Evolutionary conservation across 2,888 invertebrate genomes (phyloP).

Genomic region (Sicus ferrugineus): DNA sequence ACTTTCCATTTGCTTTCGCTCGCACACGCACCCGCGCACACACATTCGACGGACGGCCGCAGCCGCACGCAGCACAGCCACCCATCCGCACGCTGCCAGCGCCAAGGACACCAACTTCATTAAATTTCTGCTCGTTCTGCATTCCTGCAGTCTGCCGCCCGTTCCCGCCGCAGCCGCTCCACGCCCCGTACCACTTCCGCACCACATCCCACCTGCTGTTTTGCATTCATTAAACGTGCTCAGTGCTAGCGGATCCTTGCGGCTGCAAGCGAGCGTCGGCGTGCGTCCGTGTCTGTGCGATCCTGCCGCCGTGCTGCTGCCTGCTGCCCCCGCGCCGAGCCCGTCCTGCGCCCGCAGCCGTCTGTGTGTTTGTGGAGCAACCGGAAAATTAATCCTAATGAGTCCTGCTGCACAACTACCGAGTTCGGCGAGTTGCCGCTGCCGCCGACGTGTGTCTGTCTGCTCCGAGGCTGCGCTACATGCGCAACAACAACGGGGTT

Average conservation of each 20-base stretch:
- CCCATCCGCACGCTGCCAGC: neutral
- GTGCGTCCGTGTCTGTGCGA: neutral
- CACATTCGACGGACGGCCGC: no score
- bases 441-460: slow-evolving; percentile 43
- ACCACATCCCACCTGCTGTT: neutral
- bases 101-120: slow-evolving; percentile 33
- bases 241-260: slow-evolving; percentile 9
- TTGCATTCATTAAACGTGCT: slow-evolving; percentile 20
- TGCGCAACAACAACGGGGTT: neutral
- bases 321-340: neutral
- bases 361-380: slow-evolving; percentile 47
- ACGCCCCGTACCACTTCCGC: neutral
- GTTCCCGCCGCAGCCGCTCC: neutral
- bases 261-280: neutral
- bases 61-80: no score
- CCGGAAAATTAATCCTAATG: slow-evolving; percentile 58
- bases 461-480: slow-evolving; percentile 45
- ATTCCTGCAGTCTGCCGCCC: neutral
- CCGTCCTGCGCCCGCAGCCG: neutral
- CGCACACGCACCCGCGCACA: slow-evolving; percentile 15
- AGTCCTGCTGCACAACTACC: slow-evolving; percentile 43
- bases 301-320: neutral
- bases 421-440: slow-evolving; percentile 27
- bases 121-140: slow-evolving; percentile 49
- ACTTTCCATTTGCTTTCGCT: slow-evolving; percentile 53